Conservation (phyloP, 1,140 invertebrate genomes). For the Drosophila fuyamai region DNA sequence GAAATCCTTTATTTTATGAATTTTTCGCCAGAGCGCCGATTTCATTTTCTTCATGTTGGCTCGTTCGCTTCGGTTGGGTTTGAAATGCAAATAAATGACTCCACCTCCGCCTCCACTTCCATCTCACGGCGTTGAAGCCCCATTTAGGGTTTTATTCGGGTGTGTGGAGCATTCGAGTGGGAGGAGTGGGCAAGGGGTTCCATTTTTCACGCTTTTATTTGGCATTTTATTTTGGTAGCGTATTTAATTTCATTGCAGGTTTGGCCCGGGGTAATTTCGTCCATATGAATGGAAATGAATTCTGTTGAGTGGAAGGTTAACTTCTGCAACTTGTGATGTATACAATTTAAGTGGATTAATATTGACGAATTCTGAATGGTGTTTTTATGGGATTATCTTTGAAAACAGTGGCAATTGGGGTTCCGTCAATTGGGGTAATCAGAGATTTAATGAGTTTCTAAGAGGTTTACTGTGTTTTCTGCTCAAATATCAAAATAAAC, state of each 20-base stretch:
- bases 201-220: conserved; percentile 70
- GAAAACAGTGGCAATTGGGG: background rate
- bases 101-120: conserved; percentile 7
- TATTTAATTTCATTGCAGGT: conserved; percentile 74
- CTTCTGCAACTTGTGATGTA: conserved; percentile 12
- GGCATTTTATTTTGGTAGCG: conserved; percentile 59
- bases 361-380: background rate
- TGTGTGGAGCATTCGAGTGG: conserved; percentile 1
- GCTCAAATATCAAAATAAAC: conserved; percentile 20
- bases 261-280: conserved; percentile 43
- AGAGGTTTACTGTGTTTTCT: conserved; percentile 2
- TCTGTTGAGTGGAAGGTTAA: conserved; percentile 38
- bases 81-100: conserved; percentile 71
- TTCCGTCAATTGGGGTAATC: conserved; percentile 10
- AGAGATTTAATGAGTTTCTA: conserved; percentile 16
- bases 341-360: conserved; percentile 26
- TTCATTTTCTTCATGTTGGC: conserved; percentile 64
- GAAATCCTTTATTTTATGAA: conserved; percentile 81
- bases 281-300: conserved; percentile 41
- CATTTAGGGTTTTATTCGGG: conserved; percentile 50
- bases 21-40: conserved; percentile 61
- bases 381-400: conserved; percentile 9
- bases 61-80: conserved; percentile 42
- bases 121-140: conserved; percentile 53
- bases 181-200: conserved; percentile 8